Conservation (phyloP, 1,140 invertebrate species). For the Chelonus insularis region DNA sequence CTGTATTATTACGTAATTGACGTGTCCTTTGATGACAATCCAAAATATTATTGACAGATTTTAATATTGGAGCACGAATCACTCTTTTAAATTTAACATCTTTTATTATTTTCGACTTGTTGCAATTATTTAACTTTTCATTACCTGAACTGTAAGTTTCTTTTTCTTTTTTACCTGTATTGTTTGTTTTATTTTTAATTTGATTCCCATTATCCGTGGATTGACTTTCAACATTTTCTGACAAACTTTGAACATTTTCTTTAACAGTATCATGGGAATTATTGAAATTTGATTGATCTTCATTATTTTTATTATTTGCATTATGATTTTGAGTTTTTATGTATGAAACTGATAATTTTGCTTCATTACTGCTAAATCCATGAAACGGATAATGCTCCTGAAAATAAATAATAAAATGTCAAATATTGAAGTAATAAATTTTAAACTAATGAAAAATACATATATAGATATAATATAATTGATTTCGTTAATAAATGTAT, state of each 20-base stretch:
- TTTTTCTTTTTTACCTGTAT: background rate
- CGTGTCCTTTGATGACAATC: slow-evolving; percentile 63
- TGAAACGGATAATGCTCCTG: slow-evolving; percentile 56
- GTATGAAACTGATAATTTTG: slow-evolving; percentile 45
- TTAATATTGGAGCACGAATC: slow-evolving; percentile 46
- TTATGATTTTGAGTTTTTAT: slow-evolving; percentile 45
- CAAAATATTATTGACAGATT: slow-evolving; percentile 52
- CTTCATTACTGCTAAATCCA: slow-evolving; percentile 56
- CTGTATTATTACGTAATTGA: slow-evolving; percentile 62
- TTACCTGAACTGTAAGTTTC: background rate
- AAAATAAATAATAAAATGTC: slow-evolving; percentile 2
- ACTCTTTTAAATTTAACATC: slow-evolving; percentile 47
- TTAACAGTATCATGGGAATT: background rate
- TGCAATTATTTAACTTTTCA: slow-evolving; percentile 24
- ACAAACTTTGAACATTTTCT: background rate
- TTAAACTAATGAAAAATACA: too few relatives aligned
- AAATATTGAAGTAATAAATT: too few relatives aligned
- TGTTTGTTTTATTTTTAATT: slow-evolving; percentile 22
- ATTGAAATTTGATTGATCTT: slow-evolving; percentile 20
- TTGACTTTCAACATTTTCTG: slow-evolving; percentile 14
- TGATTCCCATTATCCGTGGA: slow-evolving; percentile 27
- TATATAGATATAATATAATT: too few relatives aligned
- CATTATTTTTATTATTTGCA: slow-evolving; percentile 32
- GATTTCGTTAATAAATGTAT: too few relatives aligned
- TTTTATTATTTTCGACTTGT: slow-evolving; percentile 34